phyloP scores from a whole-genome alignment of 2,797 vertebrate genomes.

The Sebastes paucispinis region DNA sequence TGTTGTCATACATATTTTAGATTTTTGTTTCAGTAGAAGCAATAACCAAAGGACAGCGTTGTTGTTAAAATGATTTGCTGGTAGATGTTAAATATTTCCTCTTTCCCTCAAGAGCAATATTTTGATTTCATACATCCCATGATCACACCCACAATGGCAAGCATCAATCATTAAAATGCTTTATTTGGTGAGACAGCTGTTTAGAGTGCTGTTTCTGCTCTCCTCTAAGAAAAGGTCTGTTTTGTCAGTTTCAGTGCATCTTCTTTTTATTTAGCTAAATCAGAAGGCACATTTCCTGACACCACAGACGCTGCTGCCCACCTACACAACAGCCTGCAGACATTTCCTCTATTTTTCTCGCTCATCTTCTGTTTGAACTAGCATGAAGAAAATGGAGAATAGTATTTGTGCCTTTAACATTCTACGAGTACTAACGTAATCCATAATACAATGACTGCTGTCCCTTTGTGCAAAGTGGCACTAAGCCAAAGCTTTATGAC shows the following conservation, averaged over 20 bases:
- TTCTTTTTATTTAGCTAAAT: not conserved
- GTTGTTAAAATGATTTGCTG: not conserved
- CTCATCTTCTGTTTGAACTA: not conserved
- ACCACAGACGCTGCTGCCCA: slow-evolving; percentile 10
- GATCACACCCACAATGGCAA: not conserved
- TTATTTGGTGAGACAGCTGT: not conserved
- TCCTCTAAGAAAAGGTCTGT: not conserved
- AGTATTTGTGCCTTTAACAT: not conserved
- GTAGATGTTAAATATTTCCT: not conserved
- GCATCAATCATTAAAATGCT: not conserved
- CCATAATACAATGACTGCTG: not conserved
- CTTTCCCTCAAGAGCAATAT: not conserved
- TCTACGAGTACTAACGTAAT: not conserved
- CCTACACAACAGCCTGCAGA: slow-evolving; percentile 24
- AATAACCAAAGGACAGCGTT: not conserved
- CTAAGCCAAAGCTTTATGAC: not conserved
- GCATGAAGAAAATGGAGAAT: not conserved
- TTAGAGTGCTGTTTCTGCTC: not conserved
- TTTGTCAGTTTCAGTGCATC: not conserved
- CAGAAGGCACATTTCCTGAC: not conserved
- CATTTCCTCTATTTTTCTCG: slow-evolving; percentile 5
- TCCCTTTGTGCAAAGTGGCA: not conserved
- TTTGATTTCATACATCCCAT: not conserved
- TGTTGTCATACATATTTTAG: not conserved
- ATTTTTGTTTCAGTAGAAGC: not conserved